A percentile compares a stretch with the other conserved stretches of the same genome.
phyloP scores from a whole-genome alignment of 2,888 invertebrate genomes.

The Gibbula magus region DNA sequence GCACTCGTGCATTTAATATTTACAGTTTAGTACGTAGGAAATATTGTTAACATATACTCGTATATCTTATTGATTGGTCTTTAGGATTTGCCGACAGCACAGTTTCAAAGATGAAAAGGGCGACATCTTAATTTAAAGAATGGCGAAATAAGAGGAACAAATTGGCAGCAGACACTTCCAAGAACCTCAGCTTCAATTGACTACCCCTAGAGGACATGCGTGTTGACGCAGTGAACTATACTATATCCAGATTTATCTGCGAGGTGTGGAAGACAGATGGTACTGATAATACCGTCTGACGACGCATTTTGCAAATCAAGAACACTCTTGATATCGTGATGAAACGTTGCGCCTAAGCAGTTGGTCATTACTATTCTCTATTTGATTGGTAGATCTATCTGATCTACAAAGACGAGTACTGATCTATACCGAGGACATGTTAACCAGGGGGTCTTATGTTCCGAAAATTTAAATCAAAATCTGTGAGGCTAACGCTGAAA shows the following conservation, averaged over 20 bases:
- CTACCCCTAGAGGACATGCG: neutral
- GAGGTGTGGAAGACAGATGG: neutral
- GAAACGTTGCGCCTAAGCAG: neutral
- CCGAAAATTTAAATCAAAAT: neutral
- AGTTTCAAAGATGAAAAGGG: neutral
- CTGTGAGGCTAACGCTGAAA: neutral
- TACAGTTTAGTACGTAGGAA: no score
- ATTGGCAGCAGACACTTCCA: neutral
- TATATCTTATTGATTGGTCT: neutral
- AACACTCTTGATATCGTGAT: neutral
- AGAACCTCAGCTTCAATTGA: neutral
- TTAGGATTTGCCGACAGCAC: neutral
- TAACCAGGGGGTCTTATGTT: neutral
- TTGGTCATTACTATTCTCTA: neutral
- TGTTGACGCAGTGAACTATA: neutral
- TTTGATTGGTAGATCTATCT: neutral
- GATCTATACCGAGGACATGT: neutral
- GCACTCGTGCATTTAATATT: no score
- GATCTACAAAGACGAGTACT: neutral
- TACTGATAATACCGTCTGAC: neutral
- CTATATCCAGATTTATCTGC: neutral
- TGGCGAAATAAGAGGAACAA: neutral
- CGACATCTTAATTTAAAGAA: neutral
- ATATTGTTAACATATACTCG: neutral
- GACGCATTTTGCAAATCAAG: neutral